Percentiles rank a stretch among this genome's conserved stretches.
Conservation (phyloP, 2,888 invertebrate genomes). For the Clanis bilineata region DNA sequence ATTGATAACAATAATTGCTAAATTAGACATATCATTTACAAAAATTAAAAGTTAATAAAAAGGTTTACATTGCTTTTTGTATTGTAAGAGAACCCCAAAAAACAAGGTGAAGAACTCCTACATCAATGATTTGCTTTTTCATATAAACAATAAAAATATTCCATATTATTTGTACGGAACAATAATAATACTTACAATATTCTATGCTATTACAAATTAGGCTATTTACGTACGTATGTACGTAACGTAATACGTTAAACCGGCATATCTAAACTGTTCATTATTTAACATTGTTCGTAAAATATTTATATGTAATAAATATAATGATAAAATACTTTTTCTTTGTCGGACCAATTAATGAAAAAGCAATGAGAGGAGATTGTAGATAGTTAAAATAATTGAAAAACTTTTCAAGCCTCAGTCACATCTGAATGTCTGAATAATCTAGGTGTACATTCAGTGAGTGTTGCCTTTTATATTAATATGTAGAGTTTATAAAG, state of each 20-base stretch:
- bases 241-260: not conserved
- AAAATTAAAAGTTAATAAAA: not conserved
- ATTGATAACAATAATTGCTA: conserved; percentile 9
- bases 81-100: not conserved
- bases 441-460: not conserved
- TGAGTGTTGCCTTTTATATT: conserved; percentile 1
- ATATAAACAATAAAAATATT: not conserved
- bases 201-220: too few species aligned
- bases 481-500: not conserved
- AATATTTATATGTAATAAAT: not conserved
- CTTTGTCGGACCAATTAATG: conserved; percentile 8
- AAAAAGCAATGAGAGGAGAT: not conserved
- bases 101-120: not conserved
- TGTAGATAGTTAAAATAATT: not conserved
- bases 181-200: not conserved
- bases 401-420: not conserved
- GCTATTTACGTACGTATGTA: too few species aligned
- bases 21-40: conserved; percentile 20
- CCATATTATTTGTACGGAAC: not conserved
- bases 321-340: not conserved
- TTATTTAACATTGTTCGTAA: not conserved
- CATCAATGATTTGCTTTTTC: conserved; percentile 1
- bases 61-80: not conserved
- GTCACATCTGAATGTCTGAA: not conserved
- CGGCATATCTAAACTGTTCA: not conserved